Evolutionary conservation across 2,113 vertebrate species (phyloP), one percentile per base, ranked within the genome.

Genomic region (Spermophilus dauricus): DNA sequence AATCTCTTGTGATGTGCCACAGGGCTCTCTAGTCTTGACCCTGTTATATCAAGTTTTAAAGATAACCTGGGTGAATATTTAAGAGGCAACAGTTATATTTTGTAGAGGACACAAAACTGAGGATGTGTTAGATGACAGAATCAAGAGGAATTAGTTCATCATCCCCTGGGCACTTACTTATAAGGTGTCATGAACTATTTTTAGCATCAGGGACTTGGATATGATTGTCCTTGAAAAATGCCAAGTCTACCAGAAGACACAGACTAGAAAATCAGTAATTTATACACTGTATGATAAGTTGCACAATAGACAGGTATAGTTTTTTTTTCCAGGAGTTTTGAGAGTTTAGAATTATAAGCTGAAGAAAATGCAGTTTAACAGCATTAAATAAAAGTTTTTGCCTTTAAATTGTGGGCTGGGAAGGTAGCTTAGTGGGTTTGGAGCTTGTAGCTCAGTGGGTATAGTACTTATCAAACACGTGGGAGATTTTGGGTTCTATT

Each of bases 241-340:
- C 51, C 37, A 77, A 93, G 37, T 92, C 48, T 77, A 56, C n/a
- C 30, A 48, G 16, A 86, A 67, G 69, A 92, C 18, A 2, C n/a
- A 88, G 51, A 63, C 34, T 86, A 83, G 82, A 83, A 95, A 91
- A 61, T 75, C 72, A 89, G 1, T 14, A 3, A 26, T 96, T 63
- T 80, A 70, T 45, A 65, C 26, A 75, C 34, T 5, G 0, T 56
- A 18, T 81, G 42, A n/a, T 87, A 77, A 89, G 28, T 78, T 45
- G 17, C 63, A 56, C 14, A 87, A 4, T 34, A 42, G 51, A 92
- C 73, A 51, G 32, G 7, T 32, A 37, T 11, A 30, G 0, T 94
- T 91, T 67, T n/a, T 84, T 94, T 91, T 67, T n/a, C 80, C 22
- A 80, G 63, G 90, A 61, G 37, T 34, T 85, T 92, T 75, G 56